phyloP scores from a whole-genome alignment of 2,113 vertebrate genomes.

The Pelusios castaneus region DNA sequence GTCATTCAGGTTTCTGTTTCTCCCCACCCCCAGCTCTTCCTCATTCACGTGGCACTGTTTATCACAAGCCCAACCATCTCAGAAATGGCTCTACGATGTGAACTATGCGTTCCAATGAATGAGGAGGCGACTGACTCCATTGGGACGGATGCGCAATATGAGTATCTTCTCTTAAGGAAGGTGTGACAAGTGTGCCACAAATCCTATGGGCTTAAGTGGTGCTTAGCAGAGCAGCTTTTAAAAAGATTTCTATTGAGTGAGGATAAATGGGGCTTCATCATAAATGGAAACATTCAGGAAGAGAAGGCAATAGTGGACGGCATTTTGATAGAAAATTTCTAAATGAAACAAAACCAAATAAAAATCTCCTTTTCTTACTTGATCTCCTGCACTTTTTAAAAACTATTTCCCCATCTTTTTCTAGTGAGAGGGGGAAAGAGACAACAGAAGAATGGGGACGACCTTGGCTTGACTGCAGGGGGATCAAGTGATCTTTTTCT shows the following conservation, averaged over 20 bases:
- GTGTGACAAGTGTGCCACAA: neutral
- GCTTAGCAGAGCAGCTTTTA: neutral
- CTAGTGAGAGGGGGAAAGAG: too few species aligned
- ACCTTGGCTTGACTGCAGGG: neutral
- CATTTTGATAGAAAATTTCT: neutral
- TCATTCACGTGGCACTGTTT: neutral
- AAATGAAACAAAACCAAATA: too few species aligned
- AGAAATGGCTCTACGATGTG: rapidly evolving
- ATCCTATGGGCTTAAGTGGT: neutral
- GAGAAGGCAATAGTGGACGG: neutral
- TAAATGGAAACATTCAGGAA: neutral
- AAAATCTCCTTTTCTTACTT: too few species aligned
- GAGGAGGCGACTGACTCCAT: neutral
- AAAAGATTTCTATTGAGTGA: neutral
- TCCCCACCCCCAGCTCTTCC: neutral
- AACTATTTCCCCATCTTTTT: too few species aligned
- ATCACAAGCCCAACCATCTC: neutral
- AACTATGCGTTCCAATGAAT: rapidly evolving
- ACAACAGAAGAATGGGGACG: too few species aligned
- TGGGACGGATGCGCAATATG: rapidly evolving
- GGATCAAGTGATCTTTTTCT: neutral
- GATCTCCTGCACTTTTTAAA: too few species aligned
- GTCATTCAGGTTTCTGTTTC: neutral
- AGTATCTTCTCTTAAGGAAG: neutral
- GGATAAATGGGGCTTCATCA: neutral